These are phyloP conservation scores for Tetraodon nigroviridis DNA, from an alignment of 2,113 vertebrate genomes.

Conservation along the genomic window DNA sequence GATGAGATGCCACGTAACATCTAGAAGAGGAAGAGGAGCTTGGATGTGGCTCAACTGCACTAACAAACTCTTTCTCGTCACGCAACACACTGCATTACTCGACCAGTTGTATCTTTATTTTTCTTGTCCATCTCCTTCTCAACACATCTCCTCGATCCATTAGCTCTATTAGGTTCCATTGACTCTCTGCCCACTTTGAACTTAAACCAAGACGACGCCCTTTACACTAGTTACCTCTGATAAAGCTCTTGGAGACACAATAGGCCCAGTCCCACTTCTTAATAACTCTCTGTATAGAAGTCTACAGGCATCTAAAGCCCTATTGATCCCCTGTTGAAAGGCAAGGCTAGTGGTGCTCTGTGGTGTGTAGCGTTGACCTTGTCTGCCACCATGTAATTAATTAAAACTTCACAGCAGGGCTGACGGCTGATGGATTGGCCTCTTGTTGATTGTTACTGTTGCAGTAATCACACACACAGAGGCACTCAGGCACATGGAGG, in stretches of 20 bases:
- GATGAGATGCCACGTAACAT: conserved; percentile 5
- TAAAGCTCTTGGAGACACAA: conserved; percentile 57
- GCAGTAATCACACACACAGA: conserved; percentile 44
- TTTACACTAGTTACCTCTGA: conserved; percentile 45
- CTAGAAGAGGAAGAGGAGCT: neutral
- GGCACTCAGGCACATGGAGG: conserved; percentile 12
- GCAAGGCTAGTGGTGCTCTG: conserved; percentile 43
- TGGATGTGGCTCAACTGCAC: neutral
- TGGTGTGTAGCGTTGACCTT: conserved; percentile 62
- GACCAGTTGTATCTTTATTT: conserved; percentile 31
- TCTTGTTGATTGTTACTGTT: conserved; percentile 69
- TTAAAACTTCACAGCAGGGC: conserved; percentile 70
- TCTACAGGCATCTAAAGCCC: conserved; percentile 53
- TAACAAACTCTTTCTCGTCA: conserved; percentile 8
- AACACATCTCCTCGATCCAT: conserved; percentile 52
- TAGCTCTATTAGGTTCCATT: conserved; percentile 64
- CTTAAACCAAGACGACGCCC: conserved; percentile 55
- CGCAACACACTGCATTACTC: conserved; percentile 39
- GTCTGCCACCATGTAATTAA: conserved; percentile 71
- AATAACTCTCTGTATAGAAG: conserved; percentile 64
- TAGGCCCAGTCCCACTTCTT: conserved; percentile 54
- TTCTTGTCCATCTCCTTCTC: conserved; percentile 33
- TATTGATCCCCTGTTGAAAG: conserved; percentile 68
- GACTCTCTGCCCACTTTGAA: conserved; percentile 52
- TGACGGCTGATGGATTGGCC: conserved; percentile 70